Conservation (phyloP, 1,140 invertebrate species). For the Drusus annulatus region DNA sequence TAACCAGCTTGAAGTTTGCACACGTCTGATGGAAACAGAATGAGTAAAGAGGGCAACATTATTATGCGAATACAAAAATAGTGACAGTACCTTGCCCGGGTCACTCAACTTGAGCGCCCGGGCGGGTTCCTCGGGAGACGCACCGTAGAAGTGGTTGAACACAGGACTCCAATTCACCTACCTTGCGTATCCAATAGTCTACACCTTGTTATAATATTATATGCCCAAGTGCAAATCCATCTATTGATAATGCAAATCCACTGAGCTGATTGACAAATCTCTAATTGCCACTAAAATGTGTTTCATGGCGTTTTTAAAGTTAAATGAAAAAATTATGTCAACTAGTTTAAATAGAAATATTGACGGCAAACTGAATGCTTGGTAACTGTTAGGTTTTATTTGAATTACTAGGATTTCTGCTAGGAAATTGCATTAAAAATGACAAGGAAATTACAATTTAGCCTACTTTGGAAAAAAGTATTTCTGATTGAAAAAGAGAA, state of each 20-base stretch:
- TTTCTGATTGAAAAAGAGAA: slow-evolving; percentile 18
- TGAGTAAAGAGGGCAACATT: slow-evolving; percentile 57
- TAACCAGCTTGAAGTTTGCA: slow-evolving; percentile 56
- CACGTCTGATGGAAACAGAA: slow-evolving; percentile 58
- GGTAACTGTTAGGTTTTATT: no score
- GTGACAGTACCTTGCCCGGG: slow-evolving; percentile 75
- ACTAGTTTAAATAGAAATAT: no score
- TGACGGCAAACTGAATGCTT: no score
- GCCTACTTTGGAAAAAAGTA: slow-evolving; percentile 28
- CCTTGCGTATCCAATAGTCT: slow-evolving; percentile 61
- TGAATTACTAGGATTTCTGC: no score
- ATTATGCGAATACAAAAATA: slow-evolving; percentile 39
- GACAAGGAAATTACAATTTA: neutral
- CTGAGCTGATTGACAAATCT: no score
- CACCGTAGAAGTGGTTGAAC: slow-evolving; percentile 53
- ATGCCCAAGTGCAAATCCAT: neutral
- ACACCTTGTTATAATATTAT: slow-evolving; percentile 55
- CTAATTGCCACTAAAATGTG: slow-evolving; percentile 59
- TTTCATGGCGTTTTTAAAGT: no score
- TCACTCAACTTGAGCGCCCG: slow-evolving; percentile 75
- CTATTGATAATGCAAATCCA: no score
- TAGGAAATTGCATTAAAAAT: slow-evolving; percentile 19
- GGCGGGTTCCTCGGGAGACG: slow-evolving; percentile 68
- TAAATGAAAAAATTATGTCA: no score
- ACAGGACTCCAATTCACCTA: slow-evolving; percentile 59